phyloP scores from a whole-genome alignment of 2,113 vertebrate species.

The Oreocharis arfaki region DNA sequence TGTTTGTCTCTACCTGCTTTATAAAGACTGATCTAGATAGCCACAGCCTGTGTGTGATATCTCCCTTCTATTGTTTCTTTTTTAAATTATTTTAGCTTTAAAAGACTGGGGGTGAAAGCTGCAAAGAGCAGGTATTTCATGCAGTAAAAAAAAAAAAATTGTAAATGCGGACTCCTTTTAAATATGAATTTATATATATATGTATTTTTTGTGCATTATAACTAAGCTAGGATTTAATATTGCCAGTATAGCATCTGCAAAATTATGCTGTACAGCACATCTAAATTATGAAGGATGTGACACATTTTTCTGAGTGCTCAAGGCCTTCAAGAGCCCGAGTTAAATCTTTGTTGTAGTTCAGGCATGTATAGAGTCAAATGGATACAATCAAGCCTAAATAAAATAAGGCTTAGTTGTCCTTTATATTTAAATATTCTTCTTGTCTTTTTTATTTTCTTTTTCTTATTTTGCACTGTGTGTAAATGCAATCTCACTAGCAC shows the following conservation, averaged over 20 bases:
- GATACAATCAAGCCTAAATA: conserved; percentile 80
- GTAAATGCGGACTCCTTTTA: conserved; percentile 78
- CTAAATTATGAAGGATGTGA: conserved; percentile 69
- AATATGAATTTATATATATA: conserved; percentile 82
- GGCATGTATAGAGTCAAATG: conserved; percentile 74
- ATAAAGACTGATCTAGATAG: conserved; percentile 50
- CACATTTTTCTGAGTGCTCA: conserved; percentile 64
- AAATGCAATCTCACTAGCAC: conserved; percentile 98
- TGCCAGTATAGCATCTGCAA: conserved; percentile 71
- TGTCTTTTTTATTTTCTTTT: conserved; percentile 77
- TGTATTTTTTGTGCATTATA: conserved; percentile 82
- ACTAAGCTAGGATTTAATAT: conserved; percentile 75
- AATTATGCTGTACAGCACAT: conserved; percentile 63
- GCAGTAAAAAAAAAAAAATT: conserved; percentile 66
- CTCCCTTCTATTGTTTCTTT: conserved; percentile 64
- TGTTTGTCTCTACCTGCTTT: conserved; percentile 47
- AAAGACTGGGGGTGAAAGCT: conserved; percentile 74
- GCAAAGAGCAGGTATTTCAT: conserved; percentile 74
- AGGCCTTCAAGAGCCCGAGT: conserved; percentile 73
- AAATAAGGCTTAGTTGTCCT: conserved; percentile 90
- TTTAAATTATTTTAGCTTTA: conserved; percentile 86
- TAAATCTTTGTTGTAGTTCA: conserved; percentile 71
- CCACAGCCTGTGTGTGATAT: conserved; percentile 42
- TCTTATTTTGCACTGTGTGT: conserved; percentile 98
- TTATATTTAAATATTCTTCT: conserved; percentile 88